A percentile compares a stretch with the other conserved stretches of the same genome.
Evolutionary conservation across 1,140 invertebrate species (phyloP).

Genomic region (Euwallacea fornicatus): DNA sequence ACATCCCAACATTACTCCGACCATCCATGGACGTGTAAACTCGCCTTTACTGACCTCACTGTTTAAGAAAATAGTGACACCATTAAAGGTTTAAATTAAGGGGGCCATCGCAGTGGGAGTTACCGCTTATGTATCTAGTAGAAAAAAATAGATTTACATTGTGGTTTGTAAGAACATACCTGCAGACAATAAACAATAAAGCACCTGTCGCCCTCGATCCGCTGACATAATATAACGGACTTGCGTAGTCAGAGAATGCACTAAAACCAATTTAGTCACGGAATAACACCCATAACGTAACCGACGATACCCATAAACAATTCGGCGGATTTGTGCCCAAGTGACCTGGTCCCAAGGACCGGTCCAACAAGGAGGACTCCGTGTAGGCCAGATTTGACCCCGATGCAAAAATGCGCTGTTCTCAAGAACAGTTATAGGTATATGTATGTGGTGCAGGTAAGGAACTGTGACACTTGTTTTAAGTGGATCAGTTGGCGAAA

Average conservation of each 20-base stretch:
- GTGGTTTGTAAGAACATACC: too few species aligned
- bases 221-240: conserved; percentile 14
- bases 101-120: too few species aligned
- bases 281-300: conserved; percentile 23
- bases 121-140: too few species aligned
- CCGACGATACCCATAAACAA: conserved; percentile 28
- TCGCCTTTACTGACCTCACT: too few species aligned
- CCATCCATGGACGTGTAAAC: too few species aligned
- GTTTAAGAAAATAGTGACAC: too few species aligned
- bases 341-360: conserved; percentile 25
- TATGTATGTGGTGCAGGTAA: conserved; percentile 25
- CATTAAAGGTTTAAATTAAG: too few species aligned
- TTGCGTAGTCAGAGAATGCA: conserved; percentile 15
- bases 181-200: conserved; percentile 22
- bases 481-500: conserved; percentile 20
- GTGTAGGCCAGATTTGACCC: conserved; percentile 29
- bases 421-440: conserved; percentile 21
- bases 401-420: conserved; percentile 29
- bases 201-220: conserved; percentile 21
- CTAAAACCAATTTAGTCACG: conserved; percentile 25
- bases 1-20: too few species aligned
- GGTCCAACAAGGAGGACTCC: conserved; percentile 14
- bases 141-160: too few species aligned
- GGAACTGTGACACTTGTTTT: conserved; percentile 24
- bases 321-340: conserved; percentile 32